Conservation (phyloP, 2,113 vertebrate species). For the Hippocampus guttulatus region DNA sequence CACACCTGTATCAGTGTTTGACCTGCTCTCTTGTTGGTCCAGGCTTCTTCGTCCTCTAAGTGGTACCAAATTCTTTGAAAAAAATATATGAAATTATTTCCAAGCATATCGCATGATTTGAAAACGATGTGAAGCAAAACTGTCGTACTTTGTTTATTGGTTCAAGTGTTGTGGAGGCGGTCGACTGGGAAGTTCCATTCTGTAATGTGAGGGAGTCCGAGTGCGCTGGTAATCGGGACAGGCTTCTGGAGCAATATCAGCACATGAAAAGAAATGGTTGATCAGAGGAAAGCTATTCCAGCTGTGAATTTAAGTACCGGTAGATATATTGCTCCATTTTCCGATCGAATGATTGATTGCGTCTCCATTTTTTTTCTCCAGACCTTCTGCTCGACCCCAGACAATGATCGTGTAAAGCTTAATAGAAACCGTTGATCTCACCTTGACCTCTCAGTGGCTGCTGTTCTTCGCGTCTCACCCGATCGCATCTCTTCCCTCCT, state of each 20-base stretch:
- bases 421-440: constrained; percentile 30
- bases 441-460: constrained; percentile 65
- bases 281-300: constrained; percentile 8
- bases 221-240: constrained; percentile 64
- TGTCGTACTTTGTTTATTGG: constrained; percentile 50
- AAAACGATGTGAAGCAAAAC: not conserved
- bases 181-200: constrained; percentile 60
- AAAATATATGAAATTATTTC: not conserved
- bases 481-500: constrained; percentile 36
- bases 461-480: constrained; percentile 24
- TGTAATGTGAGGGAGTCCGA: constrained; percentile 39
- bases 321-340: no score
- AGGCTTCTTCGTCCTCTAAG: constrained; percentile 33
- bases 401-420: not conserved
- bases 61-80: constrained; percentile 45
- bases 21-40: constrained; percentile 56
- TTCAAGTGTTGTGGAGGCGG: constrained; percentile 23
- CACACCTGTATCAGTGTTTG: constrained; percentile 52
- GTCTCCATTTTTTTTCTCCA: no score
- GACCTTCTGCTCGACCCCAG: no score
- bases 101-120: not conserved
- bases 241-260: constrained; percentile 55
- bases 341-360: no score
- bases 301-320: not conserved
- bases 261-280: not conserved